A percentile compares a stretch with the other conserved stretches of the same genome.
These are phyloP conservation scores for Helobdella robusta DNA, from an alignment of 2,888 invertebrate genomes.

Conservation along the genomic window DNA sequence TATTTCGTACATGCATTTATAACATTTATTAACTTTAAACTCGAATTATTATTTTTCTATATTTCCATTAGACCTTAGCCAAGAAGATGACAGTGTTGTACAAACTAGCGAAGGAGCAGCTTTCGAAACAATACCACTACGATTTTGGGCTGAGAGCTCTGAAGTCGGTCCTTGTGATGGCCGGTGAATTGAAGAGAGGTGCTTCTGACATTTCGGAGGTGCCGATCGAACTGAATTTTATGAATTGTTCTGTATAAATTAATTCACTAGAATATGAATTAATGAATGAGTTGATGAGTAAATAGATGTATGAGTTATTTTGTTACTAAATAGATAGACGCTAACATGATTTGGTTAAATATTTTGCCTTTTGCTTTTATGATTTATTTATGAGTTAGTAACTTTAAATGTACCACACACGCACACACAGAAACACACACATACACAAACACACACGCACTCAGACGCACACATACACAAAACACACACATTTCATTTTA, in stretches of 20 bases:
- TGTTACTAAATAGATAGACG: too few relatives aligned
- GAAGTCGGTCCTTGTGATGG: conserved; percentile 83
- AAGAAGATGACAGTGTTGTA: conserved; percentile 89
- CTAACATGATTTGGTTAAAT: too few relatives aligned
- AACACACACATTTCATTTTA: conserved; percentile 32
- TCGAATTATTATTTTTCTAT: too few relatives aligned
- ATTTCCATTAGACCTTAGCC: conserved; percentile 59
- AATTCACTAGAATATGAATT: too few relatives aligned
- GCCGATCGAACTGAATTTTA: too few relatives aligned
- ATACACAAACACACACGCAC: background rate
- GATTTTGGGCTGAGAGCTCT: conserved; percentile 84
- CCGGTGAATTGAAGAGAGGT: conserved; percentile 72
- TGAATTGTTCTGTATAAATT: too few relatives aligned
- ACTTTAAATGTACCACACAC: background rate
- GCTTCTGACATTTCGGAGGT: conserved; percentile 68
- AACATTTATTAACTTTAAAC: too few relatives aligned
- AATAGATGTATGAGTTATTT: too few relatives aligned
- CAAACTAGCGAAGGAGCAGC: conserved; percentile 71
- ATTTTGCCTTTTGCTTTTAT: too few relatives aligned
- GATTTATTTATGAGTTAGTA: background rate
- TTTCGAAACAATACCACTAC: conserved; percentile 85
- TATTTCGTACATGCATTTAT: too few relatives aligned
- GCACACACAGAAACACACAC: background rate
- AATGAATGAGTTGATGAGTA: too few relatives aligned
- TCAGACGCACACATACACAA: background rate